Percentiles rank a stretch among this genome's conserved stretches.
Conservation (phyloP, 1,140 invertebrate genomes). For the Paracyclopina nana region DNA sequence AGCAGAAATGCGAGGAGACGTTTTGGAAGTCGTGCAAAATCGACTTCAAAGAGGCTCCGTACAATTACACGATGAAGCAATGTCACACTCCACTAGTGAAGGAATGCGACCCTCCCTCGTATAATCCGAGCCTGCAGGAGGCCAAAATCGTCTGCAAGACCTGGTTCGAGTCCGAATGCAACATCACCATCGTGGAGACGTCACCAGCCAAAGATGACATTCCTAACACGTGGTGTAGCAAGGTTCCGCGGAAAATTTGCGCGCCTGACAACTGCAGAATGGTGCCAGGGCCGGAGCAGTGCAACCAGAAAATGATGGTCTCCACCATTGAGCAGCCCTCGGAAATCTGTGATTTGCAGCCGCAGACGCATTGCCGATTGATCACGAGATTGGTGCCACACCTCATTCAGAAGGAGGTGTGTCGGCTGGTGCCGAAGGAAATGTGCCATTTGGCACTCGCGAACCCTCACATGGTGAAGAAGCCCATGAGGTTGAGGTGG, state of each 20-base stretch:
- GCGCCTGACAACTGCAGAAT: conserved; percentile 15
- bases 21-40: conserved; percentile 16
- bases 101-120: background rate
- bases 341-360: conserved; percentile 9
- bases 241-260: conserved; percentile 13
- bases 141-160: conserved; percentile 1
- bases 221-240: conserved; percentile 12
- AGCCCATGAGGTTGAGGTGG: conserved; percentile 12
- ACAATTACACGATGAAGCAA: conserved; percentile 10
- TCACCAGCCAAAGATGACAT: background rate
- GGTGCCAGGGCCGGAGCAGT: conserved; percentile 1
- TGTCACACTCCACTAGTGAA: conserved; percentile 13
- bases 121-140: background rate
- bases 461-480: conserved; percentile 6
- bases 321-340: background rate
- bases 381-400: background rate
- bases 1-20: conserved; percentile 14
- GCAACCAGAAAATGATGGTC: background rate
- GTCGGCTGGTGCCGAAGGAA: conserved; percentile 12
- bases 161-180: conserved; percentile 15
- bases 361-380: background rate
- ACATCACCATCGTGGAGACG: conserved; percentile 1
- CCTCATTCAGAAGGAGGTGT: conserved; percentile 10
- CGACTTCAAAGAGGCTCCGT: conserved; percentile 9
- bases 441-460: conserved; percentile 6